phyloP scores from a whole-genome alignment of 1,140 invertebrate genomes.

The Archivesica marissinica region DNA sequence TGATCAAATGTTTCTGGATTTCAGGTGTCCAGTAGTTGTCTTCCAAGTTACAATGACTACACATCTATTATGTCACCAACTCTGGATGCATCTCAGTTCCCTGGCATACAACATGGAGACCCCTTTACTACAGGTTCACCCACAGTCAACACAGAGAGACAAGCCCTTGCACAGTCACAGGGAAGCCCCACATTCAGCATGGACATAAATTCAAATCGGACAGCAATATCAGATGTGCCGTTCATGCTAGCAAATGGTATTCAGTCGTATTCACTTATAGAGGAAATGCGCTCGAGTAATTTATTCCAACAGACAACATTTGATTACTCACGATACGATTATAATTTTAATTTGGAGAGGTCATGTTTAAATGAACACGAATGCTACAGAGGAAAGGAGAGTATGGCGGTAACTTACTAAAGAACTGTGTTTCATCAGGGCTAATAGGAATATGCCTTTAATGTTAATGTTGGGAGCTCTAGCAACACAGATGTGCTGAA shows the following conservation, averaged over 20 bases:
- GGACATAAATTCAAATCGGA: neutral
- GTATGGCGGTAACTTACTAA: no score
- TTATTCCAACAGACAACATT: constrained; percentile 20
- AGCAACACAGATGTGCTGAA: no score
- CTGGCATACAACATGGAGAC: constrained; percentile 37
- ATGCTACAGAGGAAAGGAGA: neutral
- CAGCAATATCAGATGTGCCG: constrained; percentile 38
- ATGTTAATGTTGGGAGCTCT: no score
- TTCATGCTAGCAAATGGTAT: constrained; percentile 15
- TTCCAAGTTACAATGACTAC: constrained; percentile 17
- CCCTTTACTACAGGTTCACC: constrained; percentile 7
- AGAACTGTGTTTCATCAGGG: no score
- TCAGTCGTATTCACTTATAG: neutral
- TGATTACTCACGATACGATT: constrained; percentile 25
- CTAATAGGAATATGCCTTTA: no score
- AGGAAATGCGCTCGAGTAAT: constrained; percentile 12
- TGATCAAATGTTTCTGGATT: neutral
- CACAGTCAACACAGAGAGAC: neutral
- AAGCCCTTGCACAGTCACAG: neutral
- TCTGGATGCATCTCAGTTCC: constrained; percentile 21
- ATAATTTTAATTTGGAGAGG: constrained; percentile 44
- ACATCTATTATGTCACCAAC: constrained; percentile 9
- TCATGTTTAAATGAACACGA: constrained; percentile 34
- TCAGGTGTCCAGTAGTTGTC: neutral
- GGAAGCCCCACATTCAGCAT: neutral